phyloP scores from a whole-genome alignment of 2,888 invertebrate genomes.

The Tenodera sinensis region DNA sequence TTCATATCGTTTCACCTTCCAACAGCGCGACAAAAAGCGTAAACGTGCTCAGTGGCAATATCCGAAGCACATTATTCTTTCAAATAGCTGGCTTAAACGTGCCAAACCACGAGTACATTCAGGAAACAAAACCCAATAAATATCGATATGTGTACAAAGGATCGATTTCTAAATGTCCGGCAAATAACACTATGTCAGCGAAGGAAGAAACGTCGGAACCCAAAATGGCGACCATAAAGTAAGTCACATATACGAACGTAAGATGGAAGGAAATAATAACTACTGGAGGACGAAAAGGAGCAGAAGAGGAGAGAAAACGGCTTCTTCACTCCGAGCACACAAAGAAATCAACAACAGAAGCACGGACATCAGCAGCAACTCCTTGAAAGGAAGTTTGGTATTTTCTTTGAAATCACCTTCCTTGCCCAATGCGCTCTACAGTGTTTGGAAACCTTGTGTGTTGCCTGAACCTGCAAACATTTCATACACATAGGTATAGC shows the following conservation, averaged over 20 bases:
- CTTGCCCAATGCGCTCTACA: neutral
- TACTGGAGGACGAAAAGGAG: neutral
- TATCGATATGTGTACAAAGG: neutral
- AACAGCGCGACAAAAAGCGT: neutral
- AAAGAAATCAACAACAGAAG: neutral
- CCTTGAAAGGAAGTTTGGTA: conserved; percentile 17
- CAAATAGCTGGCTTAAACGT: neutral
- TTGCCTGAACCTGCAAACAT: too few species aligned
- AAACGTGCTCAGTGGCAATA: neutral
- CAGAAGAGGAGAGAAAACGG: neutral
- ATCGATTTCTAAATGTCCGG: neutral
- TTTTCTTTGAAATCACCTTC: conserved; percentile 5
- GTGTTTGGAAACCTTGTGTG: neutral
- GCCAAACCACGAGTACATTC: neutral
- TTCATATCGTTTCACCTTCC: neutral
- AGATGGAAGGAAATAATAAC: neutral
- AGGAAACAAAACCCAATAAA: neutral
- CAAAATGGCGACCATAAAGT: neutral
- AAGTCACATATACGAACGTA: neutral
- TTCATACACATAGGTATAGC: too few species aligned
- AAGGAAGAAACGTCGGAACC: neutral
- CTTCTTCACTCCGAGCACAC: neutral
- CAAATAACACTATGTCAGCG: neutral
- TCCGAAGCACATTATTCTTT: neutral
- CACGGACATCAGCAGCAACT: neutral